Conservation (phyloP, 1,140 invertebrate genomes). For the Zaprionus kolodkinae region DNA sequence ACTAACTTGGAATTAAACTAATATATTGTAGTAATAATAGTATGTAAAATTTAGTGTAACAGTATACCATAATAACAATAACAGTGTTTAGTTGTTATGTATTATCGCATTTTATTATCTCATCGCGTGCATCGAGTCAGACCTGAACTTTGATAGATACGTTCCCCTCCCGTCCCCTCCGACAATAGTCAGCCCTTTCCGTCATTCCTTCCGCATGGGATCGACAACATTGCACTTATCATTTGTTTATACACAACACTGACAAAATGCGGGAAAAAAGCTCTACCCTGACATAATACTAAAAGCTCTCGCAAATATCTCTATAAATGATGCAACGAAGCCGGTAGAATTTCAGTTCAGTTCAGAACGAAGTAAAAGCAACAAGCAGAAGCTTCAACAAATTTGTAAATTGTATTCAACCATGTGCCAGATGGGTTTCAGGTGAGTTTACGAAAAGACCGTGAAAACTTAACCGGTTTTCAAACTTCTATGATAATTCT, state of each 20-base stretch:
- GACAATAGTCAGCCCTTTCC: background rate
- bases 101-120: no score
- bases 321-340: constrained; percentile 62
- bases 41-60: no score
- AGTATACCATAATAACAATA: no score
- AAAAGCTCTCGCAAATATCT: constrained; percentile 43
- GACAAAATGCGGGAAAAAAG: constrained; percentile 45
- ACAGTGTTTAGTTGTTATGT: no score
- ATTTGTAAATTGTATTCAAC: background rate
- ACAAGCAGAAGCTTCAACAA: background rate
- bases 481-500: background rate
- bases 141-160: no score
- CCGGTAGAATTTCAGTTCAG: constrained; percentile 53
- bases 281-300: constrained; percentile 20
- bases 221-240: constrained; percentile 62
- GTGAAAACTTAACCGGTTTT: background rate
- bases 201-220: constrained; percentile 15
- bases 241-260: constrained; percentile 45
- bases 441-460: constrained; percentile 23
- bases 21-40: no score
- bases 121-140: no score
- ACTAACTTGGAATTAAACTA: no score
- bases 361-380: background rate
- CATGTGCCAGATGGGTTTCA: constrained; percentile 18
- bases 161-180: background rate